Base-by-base conservation (phyloP, 1,140 invertebrate genomes). In the Leguminivora glycinivorella region DNA sequence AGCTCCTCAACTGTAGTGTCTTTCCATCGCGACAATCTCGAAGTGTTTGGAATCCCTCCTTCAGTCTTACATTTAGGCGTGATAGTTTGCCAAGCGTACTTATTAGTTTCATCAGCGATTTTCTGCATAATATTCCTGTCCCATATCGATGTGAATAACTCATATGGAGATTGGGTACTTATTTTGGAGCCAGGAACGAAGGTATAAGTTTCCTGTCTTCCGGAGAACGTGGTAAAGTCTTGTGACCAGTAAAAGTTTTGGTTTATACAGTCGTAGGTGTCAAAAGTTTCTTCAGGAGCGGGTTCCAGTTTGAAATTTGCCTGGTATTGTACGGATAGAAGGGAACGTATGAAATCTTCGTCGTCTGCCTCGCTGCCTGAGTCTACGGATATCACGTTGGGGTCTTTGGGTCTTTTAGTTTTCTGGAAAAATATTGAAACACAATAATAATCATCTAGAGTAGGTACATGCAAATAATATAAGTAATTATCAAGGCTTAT, bases 51-150 rank as follows among this genome's bases (percentile, higher is more conserved):
- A 31, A 63, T 63, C 0, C 58, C 58, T 5, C 58, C 58, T 63
- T 63, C 58, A 63, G 58, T 63, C 26, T 63, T 63, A 14, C 58
- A 63, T 17, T 63, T 63, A 31, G 58, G 58, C 12, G 58, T 63
- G 1, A 63, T 63, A 17, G 58, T 63, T 29, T 63, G 58, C 58
- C 58, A 63, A 5, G 58, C 58, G 25, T 63, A 63, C 26, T 63
- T 63, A 14, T 63, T 63, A 17, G 58, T 63, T 9, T 63, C 58
- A 31, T 63, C 58, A n/a, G 58, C 58, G 25, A 63, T 63, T 19
- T 63, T 63, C n/a, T 63, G 58, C 58, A 63, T 63, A 1, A 63
- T 63, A 17, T 63, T 31, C 14, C 58, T 63, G 6, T 63, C 58
- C 58, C 58, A 63, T 17, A 63, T 63, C 0, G 58, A 31, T 7